Evolutionary conservation across 1,140 invertebrate genomes (phyloP), one percentile per base, ranked within the genome.

Genomic region (Pseudomyrmex concolor): DNA sequence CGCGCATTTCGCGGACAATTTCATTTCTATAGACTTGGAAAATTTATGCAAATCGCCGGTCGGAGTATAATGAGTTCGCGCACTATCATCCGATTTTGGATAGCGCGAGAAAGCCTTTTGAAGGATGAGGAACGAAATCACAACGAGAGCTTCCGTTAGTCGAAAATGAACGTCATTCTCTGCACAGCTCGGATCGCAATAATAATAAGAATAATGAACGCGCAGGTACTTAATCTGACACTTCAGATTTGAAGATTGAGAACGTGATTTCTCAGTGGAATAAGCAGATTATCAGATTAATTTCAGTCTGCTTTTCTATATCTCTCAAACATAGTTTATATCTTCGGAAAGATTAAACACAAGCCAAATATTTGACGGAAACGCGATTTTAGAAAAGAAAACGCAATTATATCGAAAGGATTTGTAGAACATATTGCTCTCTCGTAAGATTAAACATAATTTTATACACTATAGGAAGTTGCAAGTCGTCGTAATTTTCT

Each of bases 1-100:
- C 60, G 81, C 60, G 81, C 68, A 80, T 34, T 87, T 90, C 84
- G 83, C 87, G 84, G 89, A 68, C 86, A 90, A 90, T 90, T 90
- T 90, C 70, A 89, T 90, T 90, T 83, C 34, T 84, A 34, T 34
- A 78, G 19, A 67, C 73, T 74, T 66, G 83, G 88, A 81, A 90
- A 91, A 87, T 88, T 88, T 88, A 91, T 90, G 90, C 86, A 91
- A 91, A 91, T 91, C 88, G 84, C 62, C 77, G 68, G 22, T 64
- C 51, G 25, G 62, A 60, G 57, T 57, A 60, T 83, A 80, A 86
- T 84, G 84, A 89, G 85, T 87, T 84, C 81, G 73, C 60, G 59
- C 76, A 67, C 57, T 80, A 88, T 87, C 82, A 90, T 90, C 84
- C 84, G 86, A 90, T 89, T 84, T 89, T 51, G 57, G 17, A 77